A percentile compares a stretch with the other conserved stretches of the same genome.
phyloP scores from a whole-genome alignment of 2,797 vertebrate species.

The Schizopygopsis pylzovi region DNA sequence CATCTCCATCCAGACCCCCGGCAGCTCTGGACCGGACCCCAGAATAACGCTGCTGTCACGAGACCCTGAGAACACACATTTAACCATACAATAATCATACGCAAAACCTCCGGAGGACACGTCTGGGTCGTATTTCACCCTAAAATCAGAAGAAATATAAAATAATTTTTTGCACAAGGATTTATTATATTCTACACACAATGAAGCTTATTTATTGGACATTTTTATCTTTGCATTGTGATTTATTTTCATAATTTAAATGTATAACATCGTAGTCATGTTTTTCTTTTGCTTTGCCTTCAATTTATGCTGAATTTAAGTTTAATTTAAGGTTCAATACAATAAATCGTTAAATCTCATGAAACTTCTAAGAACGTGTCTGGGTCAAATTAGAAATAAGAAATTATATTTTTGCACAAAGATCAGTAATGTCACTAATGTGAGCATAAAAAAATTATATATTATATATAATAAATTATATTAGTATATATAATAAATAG shows the following conservation, averaged over 20 bases:
- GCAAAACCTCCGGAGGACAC: neutral
- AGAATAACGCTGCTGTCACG: constrained; percentile 53
- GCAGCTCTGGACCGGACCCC: constrained; percentile 67
- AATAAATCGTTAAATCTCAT: neutral
- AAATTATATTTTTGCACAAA: neutral
- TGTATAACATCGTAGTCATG: neutral
- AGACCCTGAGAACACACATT: constrained; percentile 48
- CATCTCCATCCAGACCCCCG: constrained; percentile 60
- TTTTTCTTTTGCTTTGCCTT: neutral
- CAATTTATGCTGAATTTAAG: neutral
- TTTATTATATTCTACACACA: neutral
- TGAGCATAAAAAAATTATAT: neutral
- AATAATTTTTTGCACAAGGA: neutral
- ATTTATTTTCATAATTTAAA: neutral
- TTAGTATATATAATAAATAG: neutral
- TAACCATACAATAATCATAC: neutral
- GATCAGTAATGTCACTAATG: neutral
- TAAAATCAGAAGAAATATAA: neutral
- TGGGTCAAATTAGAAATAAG: neutral
- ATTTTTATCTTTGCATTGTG: neutral
- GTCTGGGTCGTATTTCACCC: neutral
- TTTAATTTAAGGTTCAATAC: neutral
- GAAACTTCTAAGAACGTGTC: neutral
- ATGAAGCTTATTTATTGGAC: neutral
- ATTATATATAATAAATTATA: neutral